Base-by-base conservation (phyloP, 1,140 invertebrate species). In the Carposina sasakii region DNA sequence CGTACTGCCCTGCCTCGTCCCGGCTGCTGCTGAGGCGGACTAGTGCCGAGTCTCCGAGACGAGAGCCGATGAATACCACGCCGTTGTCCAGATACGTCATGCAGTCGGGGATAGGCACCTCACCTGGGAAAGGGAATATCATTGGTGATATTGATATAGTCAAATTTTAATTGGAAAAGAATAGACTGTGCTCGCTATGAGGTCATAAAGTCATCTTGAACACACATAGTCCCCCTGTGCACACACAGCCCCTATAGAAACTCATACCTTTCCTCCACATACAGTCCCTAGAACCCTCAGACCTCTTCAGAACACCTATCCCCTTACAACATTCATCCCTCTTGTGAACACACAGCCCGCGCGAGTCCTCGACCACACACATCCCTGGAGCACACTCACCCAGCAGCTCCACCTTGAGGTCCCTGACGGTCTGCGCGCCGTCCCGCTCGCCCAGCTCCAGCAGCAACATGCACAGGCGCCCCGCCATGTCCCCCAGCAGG, bases 61-160 rank as follows among this genome's bases (percentile, higher is more conserved):
- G 90, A 0, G 97, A 99, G 0, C 98, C 98, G 62, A 99, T 91
- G 78, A 98, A 99, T 39, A 99, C 92, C 19, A 99, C 98, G 31
- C 96, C 96, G 87, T 99, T 99, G 75, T 99, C 98, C 37, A 99
- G 86, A 73, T 99, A 99, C n/a, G 97, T 98, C 71, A 99, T 93
- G 71, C 96, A 98, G 82, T 99, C 97, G 2, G 98, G 96, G 57
- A 98, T 98, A 12, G 96, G 96, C 26, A 98, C 98, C 86, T 99
- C 94, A 28, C 92, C 91, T 89, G 57, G 0, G 60, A n/a, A n/a
- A n/a, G n/a, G n/a, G n/a, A n/a, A n/a, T n/a, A n/a, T n/a, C n/a
- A n/a, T n/a, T n/a, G n/a, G n/a, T n/a, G n/a, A n/a, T n/a, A n/a
- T n/a, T n/a, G n/a, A n/a, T n/a, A n/a, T n/a, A n/a, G n/a, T n/a